Percentiles rank a stretch among this genome's conserved stretches.
Evolutionary conservation across 2,113 vertebrate species (phyloP).

Genomic region (Heterochromis multidens): DNA sequence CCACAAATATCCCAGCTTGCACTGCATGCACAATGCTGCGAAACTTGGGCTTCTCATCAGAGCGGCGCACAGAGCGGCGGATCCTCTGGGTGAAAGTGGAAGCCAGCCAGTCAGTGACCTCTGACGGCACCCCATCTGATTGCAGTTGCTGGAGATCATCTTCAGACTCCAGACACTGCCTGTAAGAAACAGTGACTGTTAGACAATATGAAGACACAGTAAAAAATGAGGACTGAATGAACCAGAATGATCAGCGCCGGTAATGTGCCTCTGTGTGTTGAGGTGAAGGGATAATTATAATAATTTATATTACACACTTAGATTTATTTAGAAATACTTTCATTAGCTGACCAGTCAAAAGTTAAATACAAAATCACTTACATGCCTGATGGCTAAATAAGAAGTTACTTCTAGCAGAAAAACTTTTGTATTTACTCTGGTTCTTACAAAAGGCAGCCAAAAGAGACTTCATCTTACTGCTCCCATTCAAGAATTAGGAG

Average conservation of each 20-base stretch:
- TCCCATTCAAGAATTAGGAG: background rate
- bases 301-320: fast-evolving
- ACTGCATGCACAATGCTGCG: conserved; percentile 93
- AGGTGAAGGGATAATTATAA: fast-evolving
- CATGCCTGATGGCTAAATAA: background rate
- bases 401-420: background rate
- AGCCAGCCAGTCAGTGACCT: conserved; percentile 91
- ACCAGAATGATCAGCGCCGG: background rate
- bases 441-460: background rate
- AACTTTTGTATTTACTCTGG: background rate
- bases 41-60: conserved; percentile 91
- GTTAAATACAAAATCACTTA: background rate
- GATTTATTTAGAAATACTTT: background rate
- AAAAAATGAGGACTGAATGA: background rate
- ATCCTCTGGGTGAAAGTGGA: conserved; percentile 90
- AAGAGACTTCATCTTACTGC: background rate
- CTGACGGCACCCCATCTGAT: conserved; percentile 86
- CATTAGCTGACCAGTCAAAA: background rate
- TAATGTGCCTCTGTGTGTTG: background rate
- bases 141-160: conserved; percentile 89
- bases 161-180: conserved; percentile 86
- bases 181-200: conserved; percentile 42
- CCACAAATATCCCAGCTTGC: conserved; percentile 93
- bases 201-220: background rate
- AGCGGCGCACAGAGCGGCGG: conserved; percentile 74